Base-by-base conservation (phyloP, 2,113 vertebrate genomes). In the Hemicordylus capensis region DNA sequence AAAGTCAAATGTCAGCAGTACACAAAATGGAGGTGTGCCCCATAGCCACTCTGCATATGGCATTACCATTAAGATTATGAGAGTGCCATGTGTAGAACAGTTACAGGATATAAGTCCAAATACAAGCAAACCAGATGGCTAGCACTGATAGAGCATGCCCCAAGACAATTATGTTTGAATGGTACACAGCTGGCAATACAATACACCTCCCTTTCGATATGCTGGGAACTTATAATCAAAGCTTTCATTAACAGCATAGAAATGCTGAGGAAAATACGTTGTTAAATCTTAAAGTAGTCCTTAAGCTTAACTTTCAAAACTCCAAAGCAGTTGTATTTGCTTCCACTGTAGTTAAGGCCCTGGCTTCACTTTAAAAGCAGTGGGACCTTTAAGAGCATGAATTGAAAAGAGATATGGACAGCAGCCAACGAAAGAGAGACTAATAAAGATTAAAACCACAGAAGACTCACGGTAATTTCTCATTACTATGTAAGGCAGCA, bases 171-270 rank as follows among this genome's bases (percentile, higher is more conserved):
- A 67, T 37, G 20, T 64, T 79, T 73, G 39, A 81, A 66, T 56
- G 46, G 77, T 83, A 90, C 88, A 90, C 92, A 94, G 86, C 90
- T 90, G 78, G 87, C 63, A 94, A 89, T 75, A 86, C 59, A 69
- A 48, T 63, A 14, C 10, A n/a, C 58, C 4, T 77, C 73, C 26
- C 69, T 81, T 81, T 85, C 83, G 88, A 86, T 67, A 81, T 79
- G 82, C 0, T 78, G 4, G 58, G 64, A 58, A 83, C 90, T 85
- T 80, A 84, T 3, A 61, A 51, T 83, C 34, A 86, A 86, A 88
- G 73, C 72, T 89, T 63, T 72, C 63, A 39, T 59, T 80, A 80
- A 87, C 64, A 78, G 67, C 54, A 61, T 59, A 46, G 78, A 89
- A 85, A 84, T 34, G 11, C 54, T 84, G 24, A 85, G 73, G 85